Evolutionary conservation across 2,797 vertebrate species (phyloP).

Genomic region (Smutsia gigantea): DNA sequence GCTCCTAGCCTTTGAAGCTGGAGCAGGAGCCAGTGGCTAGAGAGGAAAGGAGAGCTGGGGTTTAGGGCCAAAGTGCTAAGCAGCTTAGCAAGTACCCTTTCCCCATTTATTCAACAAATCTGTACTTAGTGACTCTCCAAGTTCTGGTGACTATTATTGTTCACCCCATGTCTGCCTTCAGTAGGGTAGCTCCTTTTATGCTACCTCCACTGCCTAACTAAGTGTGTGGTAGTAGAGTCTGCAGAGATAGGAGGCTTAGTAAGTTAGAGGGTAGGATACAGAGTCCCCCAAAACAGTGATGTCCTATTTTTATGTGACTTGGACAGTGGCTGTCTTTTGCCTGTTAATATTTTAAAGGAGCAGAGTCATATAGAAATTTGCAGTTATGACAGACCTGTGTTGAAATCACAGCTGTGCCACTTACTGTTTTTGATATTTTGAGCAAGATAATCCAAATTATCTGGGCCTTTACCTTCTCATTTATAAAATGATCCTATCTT

Average conservation of each 20-base stretch:
- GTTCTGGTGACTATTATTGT: slow-evolving; percentile 41
- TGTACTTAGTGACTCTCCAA: slow-evolving; percentile 25
- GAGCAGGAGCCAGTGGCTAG: background rate
- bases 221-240: background rate
- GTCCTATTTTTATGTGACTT: slow-evolving; percentile 41
- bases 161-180: background rate
- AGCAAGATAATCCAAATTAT: slow-evolving; percentile 46
- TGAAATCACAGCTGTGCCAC: slow-evolving; percentile 44
- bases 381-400: slow-evolving; percentile 32
- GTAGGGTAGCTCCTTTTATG: background rate
- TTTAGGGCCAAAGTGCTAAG: background rate
- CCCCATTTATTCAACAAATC: slow-evolving; percentile 18
- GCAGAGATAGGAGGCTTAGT: background rate
- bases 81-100: slow-evolving; percentile 20
- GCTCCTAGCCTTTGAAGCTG: background rate
- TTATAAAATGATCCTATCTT: slow-evolving; percentile 52
- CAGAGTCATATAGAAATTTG: background rate
- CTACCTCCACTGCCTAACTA: background rate
- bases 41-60: background rate
- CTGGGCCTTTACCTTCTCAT: background rate
- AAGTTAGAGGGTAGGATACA: background rate
- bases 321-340: slow-evolving; percentile 44
- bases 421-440: slow-evolving; percentile 44
- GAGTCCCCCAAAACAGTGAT: background rate
- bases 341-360: slow-evolving; percentile 53